phyloP scores from a whole-genome alignment of 2,888 invertebrate genomes.

The Plagodis dolabraria region DNA sequence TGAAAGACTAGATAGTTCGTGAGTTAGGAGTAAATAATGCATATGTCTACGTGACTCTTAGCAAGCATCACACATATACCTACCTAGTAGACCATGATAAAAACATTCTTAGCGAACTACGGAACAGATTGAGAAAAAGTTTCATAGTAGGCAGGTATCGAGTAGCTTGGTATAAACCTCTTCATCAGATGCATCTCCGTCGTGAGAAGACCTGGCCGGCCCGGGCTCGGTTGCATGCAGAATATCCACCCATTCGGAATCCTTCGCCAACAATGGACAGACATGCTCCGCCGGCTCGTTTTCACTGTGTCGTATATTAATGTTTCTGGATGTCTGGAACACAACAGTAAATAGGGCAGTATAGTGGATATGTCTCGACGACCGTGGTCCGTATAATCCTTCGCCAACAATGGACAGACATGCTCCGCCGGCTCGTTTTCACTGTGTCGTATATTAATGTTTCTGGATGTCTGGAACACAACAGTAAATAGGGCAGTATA shows the following conservation, averaged over 20 bases:
- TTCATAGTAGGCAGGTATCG: constrained; percentile 45
- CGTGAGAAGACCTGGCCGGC: constrained; percentile 36
- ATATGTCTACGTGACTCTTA: too few relatives aligned
- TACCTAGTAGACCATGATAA: too few relatives aligned
- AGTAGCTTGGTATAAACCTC: constrained; percentile 60
- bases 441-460: constrained; percentile 30
- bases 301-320: constrained; percentile 31
- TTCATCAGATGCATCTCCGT: constrained; percentile 49
- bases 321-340: constrained; percentile 44
- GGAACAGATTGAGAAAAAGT: background rate
- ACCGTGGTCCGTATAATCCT: too few relatives aligned
- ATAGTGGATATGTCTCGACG: too few relatives aligned
- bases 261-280: constrained; percentile 73
- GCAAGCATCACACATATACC: too few relatives aligned
- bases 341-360: background rate
- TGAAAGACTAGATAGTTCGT: too few relatives aligned
- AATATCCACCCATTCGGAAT: constrained; percentile 79
- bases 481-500: background rate
- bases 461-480: constrained; percentile 43
- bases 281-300: constrained; percentile 42
- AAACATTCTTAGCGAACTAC: too few relatives aligned
- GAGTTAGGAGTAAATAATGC: too few relatives aligned
- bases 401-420: constrained; percentile 67
- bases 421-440: constrained; percentile 41
- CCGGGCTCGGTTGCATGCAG: constrained; percentile 47